These are phyloP conservation scores for Maniola jurtina DNA, from an alignment of 1,140 invertebrate species.

Conservation along the genomic window DNA sequence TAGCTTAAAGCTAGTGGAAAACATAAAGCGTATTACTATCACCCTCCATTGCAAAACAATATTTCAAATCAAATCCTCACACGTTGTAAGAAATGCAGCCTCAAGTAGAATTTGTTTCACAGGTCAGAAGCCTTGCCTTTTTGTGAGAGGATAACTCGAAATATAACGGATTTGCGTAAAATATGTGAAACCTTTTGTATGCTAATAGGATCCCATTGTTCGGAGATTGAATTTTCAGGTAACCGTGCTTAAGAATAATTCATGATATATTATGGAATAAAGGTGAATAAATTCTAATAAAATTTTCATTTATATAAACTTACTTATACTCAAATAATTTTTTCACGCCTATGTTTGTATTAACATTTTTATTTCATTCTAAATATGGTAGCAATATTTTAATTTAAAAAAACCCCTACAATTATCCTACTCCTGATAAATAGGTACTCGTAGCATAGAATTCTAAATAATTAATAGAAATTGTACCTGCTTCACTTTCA, in stretches of 20 bases:
- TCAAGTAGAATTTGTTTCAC: conserved; percentile 61
- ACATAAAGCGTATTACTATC: neutral
- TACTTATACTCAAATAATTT: neutral
- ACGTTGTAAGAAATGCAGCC: conserved; percentile 16
- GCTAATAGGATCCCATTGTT: conserved; percentile 76
- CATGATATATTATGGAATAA: conserved; percentile 34
- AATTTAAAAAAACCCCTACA: no score
- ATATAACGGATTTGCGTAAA: conserved; percentile 74
- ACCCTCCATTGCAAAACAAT: conserved; percentile 20
- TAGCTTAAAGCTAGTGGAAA: neutral
- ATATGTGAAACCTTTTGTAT: conserved; percentile 77
- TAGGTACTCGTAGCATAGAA: no score
- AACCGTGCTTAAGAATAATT: conserved; percentile 70
- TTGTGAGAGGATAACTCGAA: conserved; percentile 71
- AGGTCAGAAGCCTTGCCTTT: conserved; percentile 63
- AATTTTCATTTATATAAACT: conserved; percentile 5
- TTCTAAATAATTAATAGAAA: no score
- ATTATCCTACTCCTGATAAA: no score
- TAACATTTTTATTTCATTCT: no score
- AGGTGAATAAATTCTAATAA: conserved; percentile 10
- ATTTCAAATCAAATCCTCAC: conserved; percentile 31
- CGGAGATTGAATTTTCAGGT: conserved; percentile 75
- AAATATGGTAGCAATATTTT: no score
- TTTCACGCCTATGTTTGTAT: no score
- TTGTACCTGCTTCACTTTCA: no score